These are phyloP conservation scores for Chrysolina haemoptera DNA, from an alignment of 2,888 invertebrate genomes.

Conservation along the genomic window DNA sequence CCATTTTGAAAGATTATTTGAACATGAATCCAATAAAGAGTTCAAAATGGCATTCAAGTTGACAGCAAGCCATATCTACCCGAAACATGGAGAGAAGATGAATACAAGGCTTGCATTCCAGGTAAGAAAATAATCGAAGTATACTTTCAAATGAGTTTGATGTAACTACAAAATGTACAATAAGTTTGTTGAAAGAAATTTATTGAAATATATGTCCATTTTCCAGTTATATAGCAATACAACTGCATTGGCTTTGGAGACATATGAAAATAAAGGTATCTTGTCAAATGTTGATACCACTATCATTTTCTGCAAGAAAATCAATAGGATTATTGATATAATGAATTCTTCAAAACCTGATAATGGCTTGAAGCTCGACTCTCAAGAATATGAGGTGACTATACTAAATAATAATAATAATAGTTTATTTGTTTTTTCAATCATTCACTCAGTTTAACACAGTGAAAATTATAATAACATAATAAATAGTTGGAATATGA, in stretches of 20 bases:
- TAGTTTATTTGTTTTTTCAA: too few species aligned
- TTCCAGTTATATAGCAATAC: constrained; percentile 17
- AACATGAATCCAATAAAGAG: constrained; percentile 11
- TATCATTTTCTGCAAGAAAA: neutral
- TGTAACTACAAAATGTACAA: neutral
- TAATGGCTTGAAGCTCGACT: neutral
- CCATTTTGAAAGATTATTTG: constrained; percentile 5
- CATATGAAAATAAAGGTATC: neutral
- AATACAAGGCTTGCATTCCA: constrained; percentile 14
- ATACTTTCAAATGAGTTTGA: neutral
- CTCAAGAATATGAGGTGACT: constrained; percentile 7
- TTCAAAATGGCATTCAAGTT: constrained; percentile 17
- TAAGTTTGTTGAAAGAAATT: neutral
- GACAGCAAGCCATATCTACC: constrained; percentile 17
- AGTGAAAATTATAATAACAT: too few species aligned
- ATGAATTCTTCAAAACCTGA: constrained; percentile 8
- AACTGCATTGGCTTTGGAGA: neutral
- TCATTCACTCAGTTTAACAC: too few species aligned
- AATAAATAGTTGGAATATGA: too few species aligned
- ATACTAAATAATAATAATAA: neutral
- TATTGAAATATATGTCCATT: neutral
- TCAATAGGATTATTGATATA: constrained; percentile 1
- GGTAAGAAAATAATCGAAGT: neutral
- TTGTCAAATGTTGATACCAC: constrained; percentile 1
- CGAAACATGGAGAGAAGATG: constrained; percentile 22